A percentile compares a stretch with the other conserved stretches of the same genome.
Conservation (phyloP, 2,113 vertebrate genomes). For the Psittacara wagleri region DNA sequence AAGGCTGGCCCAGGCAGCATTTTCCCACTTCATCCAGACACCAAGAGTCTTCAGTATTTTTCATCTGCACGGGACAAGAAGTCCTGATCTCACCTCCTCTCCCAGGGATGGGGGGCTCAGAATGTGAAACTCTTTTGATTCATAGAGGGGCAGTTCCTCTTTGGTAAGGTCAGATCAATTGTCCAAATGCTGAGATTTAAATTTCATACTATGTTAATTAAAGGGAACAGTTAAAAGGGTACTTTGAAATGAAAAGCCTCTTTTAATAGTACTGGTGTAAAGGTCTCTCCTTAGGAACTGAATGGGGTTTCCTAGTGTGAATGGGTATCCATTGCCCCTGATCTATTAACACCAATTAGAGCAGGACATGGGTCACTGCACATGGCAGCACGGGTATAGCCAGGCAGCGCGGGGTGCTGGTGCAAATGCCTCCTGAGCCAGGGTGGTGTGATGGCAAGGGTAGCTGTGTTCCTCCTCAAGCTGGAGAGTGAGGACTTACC, state of each 20-base stretch:
- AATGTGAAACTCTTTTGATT: background rate
- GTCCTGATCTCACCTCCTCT: fast-evolving
- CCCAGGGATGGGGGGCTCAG: background rate
- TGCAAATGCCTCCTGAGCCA: background rate
- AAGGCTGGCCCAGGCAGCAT: background rate
- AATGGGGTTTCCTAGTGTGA: background rate
- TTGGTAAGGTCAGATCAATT: background rate
- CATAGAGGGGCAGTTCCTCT: background rate
- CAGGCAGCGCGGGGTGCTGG: background rate
- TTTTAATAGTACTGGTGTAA: background rate
- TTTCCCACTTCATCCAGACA: background rate
- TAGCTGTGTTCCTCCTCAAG: fast-evolving
- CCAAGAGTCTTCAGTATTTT: background rate
- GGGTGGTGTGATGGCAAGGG: background rate
- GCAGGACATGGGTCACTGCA: background rate
- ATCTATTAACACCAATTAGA: background rate
- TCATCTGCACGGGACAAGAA: background rate
- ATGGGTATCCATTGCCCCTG: fast-evolving
- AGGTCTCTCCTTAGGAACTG: background rate
- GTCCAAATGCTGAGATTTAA: background rate
- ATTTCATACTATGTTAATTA: background rate
- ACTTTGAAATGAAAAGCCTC: background rate
- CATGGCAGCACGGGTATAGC: background rate
- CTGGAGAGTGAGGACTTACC: background rate
- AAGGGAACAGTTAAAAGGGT: background rate